Base-by-base conservation (phyloP, 2,113 vertebrate genomes). In the Fukomys damarensis region DNA sequence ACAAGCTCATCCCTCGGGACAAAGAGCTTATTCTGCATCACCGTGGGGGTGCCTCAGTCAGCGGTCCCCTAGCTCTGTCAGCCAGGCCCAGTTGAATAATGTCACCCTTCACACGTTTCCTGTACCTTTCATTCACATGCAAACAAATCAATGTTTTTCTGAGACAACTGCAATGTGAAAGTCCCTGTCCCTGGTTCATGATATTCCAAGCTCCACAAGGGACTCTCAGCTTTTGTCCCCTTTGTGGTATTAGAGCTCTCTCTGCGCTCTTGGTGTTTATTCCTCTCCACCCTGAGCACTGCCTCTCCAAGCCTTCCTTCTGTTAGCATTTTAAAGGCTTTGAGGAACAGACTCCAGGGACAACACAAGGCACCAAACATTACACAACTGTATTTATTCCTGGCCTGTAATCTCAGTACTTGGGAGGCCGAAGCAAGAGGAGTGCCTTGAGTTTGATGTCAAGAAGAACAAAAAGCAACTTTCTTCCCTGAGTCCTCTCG, bases 1-100 rank as follows among this genome's bases (percentile, higher is more conserved):
- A 91, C 93, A 96, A 32, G 54, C 74, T 52, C 26, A n/a, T 66
- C 86, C 74, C 56, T 93, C 26, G 43, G 86, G 41, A 90, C 86
- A 87, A 70, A 86, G 81, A 93, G 32, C 68, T 79, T 81, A 41
- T 65, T 82, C 74, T 82, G 10, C 28, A 32, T 58, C 58, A 35
- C 49, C 13, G 0, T 11, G 83, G 72, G 24, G 26, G 26, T 77
- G 74, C 72, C 81, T 28, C 24, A 12, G 46, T 80, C 61, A 81
- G 16, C 82, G 56, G 63, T 56, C 46, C 46, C 46, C 38, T 32
- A 63, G 43, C 6, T 17, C 72, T 91, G 87, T 82, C 59, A 68
- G 35, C 59, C 61, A 88, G 20, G 30, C 79, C 65, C 49, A 49
- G n/a, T 58, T 28, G 46, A 82, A 22, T 76, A 49, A 66, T 88